Percentiles rank a stretch among this genome's conserved stretches.
Evolutionary conservation across 2,888 invertebrate species (phyloP).

Genomic region (Drosophila leonis): DNA sequence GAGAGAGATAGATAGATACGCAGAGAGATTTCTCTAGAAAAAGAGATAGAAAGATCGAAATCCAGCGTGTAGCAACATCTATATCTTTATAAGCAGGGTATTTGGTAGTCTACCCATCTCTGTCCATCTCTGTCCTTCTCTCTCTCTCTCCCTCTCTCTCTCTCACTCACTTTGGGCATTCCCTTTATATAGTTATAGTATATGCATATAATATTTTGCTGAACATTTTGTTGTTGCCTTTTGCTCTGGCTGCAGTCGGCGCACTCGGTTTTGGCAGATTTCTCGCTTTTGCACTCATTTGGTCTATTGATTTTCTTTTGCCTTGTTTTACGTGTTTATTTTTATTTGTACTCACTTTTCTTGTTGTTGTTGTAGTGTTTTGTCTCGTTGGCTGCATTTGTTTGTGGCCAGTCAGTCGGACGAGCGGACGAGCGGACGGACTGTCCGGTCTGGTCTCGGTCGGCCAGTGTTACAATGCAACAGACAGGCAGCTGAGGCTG

Average conservation of each 20-base stretch:
- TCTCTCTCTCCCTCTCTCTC: neutral
- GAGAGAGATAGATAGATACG: no score
- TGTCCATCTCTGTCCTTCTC: neutral
- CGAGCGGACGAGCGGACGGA: neutral
- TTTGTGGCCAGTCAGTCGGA: conserved; percentile 59
- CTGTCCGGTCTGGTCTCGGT: conserved; percentile 50
- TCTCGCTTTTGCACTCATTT: conserved; percentile 41
- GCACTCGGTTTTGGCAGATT: conserved; percentile 46
- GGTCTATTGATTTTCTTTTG: conserved; percentile 73
- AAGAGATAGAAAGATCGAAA: neutral
- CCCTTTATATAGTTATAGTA: conserved; percentile 19
- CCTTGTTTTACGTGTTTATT: conserved; percentile 1
- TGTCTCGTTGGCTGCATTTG: conserved; percentile 62
- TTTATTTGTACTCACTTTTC: conserved; percentile 1
- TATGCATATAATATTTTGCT: conserved; percentile 65
- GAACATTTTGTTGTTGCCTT: conserved; percentile 44
- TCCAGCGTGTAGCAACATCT: no score
- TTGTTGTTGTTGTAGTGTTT: conserved; percentile 40
- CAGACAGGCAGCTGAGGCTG: conserved; percentile 51
- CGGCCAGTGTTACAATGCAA: conserved; percentile 81
- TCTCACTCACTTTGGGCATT: no score
- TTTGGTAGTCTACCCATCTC: neutral
- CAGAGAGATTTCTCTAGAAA: neutral
- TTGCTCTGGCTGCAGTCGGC: conserved; percentile 6
- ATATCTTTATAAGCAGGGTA: no score